Percentiles rank a stretch among this genome's conserved stretches.
Conservation (phyloP, 2,888 invertebrate species). For the Falcaria lacertinaria region DNA sequence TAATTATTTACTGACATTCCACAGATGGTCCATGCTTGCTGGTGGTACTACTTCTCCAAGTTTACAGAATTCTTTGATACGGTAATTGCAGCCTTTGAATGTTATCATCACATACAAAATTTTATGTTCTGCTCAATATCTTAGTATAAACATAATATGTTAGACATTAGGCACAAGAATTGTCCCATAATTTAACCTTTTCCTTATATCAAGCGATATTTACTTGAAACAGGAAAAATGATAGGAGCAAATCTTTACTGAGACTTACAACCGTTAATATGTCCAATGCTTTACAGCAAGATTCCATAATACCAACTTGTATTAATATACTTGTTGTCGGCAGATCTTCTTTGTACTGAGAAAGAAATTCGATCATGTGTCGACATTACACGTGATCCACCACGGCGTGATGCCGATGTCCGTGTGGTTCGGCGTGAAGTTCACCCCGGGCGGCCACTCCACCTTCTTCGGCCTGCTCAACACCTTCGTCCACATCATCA, state of each 20-base stretch:
- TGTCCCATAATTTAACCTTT: no score
- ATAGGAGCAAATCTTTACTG: no score
- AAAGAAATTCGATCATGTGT: conserved; percentile 96
- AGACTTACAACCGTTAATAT: no score
- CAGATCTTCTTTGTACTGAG: conserved; percentile 96
- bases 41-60: conserved; percentile 98
- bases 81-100: no score
- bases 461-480: conserved; percentile 97
- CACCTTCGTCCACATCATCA: conserved; percentile 97
- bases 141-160: no score
- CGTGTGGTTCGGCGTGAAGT: conserved; percentile 98
- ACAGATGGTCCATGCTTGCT: conserved; percentile 95
- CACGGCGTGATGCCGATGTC: conserved; percentile 99
- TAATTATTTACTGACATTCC: conserved; percentile 33
- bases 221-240: no score
- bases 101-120: no score
- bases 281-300: no score
- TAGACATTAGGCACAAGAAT: no score
- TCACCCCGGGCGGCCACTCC: conserved; percentile 97
- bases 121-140: neutral
- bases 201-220: no score
- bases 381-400: conserved; percentile 96
- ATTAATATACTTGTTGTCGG: conserved; percentile 4
- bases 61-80: conserved; percentile 98
- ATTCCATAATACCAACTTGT: no score